These are phyloP conservation scores for Idaea aversata DNA, from an alignment of 2,888 invertebrate species.

Conservation along the genomic window DNA sequence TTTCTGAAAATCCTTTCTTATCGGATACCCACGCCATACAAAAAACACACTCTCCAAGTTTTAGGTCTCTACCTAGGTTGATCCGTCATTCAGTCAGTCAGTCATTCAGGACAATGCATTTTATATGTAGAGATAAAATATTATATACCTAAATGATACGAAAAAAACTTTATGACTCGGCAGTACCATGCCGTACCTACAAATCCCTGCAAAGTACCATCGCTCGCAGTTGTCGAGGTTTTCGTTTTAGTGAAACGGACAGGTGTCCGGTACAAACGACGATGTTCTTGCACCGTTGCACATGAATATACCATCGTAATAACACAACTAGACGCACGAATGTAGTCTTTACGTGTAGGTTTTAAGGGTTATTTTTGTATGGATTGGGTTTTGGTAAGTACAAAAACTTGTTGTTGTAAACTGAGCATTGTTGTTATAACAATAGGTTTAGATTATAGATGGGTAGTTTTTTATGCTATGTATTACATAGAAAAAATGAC, in stretches of 20 bases:
- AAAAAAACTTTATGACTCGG: too few relatives aligned
- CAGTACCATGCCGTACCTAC: too few relatives aligned
- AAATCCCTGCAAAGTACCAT: background rate
- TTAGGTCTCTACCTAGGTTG: too few relatives aligned
- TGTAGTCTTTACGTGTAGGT: background rate
- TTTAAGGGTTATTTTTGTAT: background rate
- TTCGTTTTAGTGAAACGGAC: conserved; percentile 19
- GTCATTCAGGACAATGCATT: too few relatives aligned
- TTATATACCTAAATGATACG: too few relatives aligned
- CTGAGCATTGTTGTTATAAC: background rate
- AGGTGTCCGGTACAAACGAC: conserved; percentile 24
- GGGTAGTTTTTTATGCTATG: too few relatives aligned
- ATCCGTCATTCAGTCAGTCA: too few relatives aligned
- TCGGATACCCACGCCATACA: too few relatives aligned
- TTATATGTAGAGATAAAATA: too few relatives aligned
- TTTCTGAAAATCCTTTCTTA: too few relatives aligned
- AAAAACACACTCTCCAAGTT: too few relatives aligned
- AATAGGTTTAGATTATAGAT: background rate
- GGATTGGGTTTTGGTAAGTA: background rate
- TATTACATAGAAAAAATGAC: too few relatives aligned
- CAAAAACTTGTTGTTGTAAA: background rate
- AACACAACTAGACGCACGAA: background rate
- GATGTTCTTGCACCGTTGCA: conserved; percentile 22
- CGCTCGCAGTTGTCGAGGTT: background rate
- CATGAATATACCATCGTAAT: conserved; percentile 4